These are phyloP conservation scores for Camponotus fellah DNA, from an alignment of 2,888 invertebrate species.

Conservation along the genomic window DNA sequence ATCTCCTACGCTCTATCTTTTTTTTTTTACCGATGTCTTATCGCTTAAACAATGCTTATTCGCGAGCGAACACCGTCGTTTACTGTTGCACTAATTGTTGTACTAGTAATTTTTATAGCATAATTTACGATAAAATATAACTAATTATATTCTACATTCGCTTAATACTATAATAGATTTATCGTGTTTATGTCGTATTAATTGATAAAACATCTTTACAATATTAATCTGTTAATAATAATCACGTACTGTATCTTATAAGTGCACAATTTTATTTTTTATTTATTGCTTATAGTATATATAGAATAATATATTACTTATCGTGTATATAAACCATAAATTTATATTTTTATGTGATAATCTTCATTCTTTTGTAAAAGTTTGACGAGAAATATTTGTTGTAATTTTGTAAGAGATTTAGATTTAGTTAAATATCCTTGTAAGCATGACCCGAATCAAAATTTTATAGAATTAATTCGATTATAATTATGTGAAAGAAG, in stretches of 20 bases:
- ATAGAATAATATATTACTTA: slow-evolving; percentile 10
- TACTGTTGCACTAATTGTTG: not conserved
- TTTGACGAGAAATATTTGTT: not conserved
- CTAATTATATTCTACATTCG: slow-evolving; percentile 13
- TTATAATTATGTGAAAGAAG: slow-evolving; percentile 8
- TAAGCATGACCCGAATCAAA: not conserved
- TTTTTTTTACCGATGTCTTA: not conserved
- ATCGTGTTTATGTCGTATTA: slow-evolving; percentile 12
- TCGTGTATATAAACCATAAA: slow-evolving; percentile 13
- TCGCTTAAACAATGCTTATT: slow-evolving; percentile 36
- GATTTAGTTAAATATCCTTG: not conserved
- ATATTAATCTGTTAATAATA: slow-evolving; percentile 30
- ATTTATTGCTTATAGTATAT: slow-evolving; percentile 19
- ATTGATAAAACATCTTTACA: slow-evolving; percentile 12
- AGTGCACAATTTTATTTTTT: slow-evolving; percentile 15
- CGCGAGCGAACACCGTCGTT: slow-evolving; percentile 7
- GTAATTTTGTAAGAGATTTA: not conserved
- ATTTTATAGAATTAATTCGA: not conserved
- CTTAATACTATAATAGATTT: slow-evolving; percentile 22
- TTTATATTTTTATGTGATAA: not conserved
- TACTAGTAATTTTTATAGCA: not conserved
- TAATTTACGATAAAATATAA: slow-evolving; percentile 21
- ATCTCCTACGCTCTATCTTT: not conserved
- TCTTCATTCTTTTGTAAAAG: not conserved
- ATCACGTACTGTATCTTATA: not conserved